Evolutionary conservation across 2,797 vertebrate species (phyloP).

Genomic region (Acipenser transmontanus): DNA sequence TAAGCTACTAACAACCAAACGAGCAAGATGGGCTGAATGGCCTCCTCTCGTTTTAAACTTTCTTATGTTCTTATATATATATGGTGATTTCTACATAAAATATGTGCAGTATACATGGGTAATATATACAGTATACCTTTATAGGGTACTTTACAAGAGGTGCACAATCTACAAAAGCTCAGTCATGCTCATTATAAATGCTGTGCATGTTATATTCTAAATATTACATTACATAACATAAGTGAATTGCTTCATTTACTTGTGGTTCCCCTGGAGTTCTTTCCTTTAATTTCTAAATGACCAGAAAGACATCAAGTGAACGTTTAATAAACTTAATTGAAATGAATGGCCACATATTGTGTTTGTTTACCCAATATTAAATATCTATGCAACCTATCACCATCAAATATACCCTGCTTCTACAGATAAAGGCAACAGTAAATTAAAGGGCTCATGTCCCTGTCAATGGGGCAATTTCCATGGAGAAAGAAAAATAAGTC

Average conservation of each 20-base stretch:
- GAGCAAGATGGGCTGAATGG: too few species aligned
- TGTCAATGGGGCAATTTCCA: too few species aligned
- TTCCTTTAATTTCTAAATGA: constrained; percentile 65
- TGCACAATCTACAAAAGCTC: too few species aligned
- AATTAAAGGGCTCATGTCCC: too few species aligned
- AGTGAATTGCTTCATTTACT: neutral
- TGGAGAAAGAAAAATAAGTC: too few species aligned
- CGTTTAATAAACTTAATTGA: constrained; percentile 77
- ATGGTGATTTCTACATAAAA: too few species aligned
- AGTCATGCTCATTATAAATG: too few species aligned
- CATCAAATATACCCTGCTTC: constrained; percentile 53
- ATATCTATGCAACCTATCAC: constrained; percentile 66
- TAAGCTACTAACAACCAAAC: too few species aligned
- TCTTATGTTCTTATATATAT: too few species aligned
- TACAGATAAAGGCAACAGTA: neutral
- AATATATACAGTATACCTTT: neutral
- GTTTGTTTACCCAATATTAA: constrained; percentile 76
- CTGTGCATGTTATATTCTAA: too few species aligned
- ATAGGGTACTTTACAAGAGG: neutral
- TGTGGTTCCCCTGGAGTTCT: constrained; percentile 50
- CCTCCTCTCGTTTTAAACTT: too few species aligned
- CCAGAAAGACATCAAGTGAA: constrained; percentile 67
- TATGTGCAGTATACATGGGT: neutral
- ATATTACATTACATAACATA: too few species aligned
- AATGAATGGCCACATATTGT: constrained; percentile 75